Conservation (phyloP, 2,797 vertebrate genomes). For the Malurus leucopterus region DNA sequence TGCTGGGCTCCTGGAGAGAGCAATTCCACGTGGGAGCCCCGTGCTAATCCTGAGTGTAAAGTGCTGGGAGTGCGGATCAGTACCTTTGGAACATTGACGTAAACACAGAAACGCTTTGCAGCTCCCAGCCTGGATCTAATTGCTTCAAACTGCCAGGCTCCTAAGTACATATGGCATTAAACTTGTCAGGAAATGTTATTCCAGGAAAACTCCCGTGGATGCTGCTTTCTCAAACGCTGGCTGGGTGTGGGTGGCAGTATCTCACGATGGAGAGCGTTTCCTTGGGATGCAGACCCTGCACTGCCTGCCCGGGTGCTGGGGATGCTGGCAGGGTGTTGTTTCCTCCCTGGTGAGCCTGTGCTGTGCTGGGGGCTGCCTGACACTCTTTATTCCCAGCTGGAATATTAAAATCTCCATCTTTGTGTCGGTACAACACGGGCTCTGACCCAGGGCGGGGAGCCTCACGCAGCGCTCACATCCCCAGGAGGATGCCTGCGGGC, state of each 20-base stretch:
- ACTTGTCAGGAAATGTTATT: not conserved
- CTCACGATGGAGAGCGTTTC: not conserved
- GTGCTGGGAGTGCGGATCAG: not conserved
- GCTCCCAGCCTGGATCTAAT: not conserved
- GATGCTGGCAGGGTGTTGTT: not conserved
- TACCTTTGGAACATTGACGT: not conserved
- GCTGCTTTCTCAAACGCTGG: not conserved
- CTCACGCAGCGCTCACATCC: not conserved
- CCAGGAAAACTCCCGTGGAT: not conserved
- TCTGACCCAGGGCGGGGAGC: not conserved
- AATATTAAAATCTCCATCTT: rapidly evolving
- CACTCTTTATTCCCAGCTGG: not conserved
- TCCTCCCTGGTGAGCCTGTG: too few relatives aligned
- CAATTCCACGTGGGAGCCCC: not conserved
- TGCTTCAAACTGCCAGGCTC: not conserved
- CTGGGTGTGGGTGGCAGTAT: not conserved
- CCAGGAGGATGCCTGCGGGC: not conserved
- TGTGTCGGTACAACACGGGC: rapidly evolving
- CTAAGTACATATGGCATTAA: not conserved
- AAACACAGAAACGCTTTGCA: not conserved
- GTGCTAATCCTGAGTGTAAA: not conserved
- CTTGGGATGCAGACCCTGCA: not conserved
- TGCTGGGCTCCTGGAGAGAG: not conserved
- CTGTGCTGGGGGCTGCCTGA: too few relatives aligned
- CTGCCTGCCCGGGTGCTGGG: not conserved